These are phyloP conservation scores for Eubasilissa regina DNA, from an alignment of 1,140 invertebrate species.

Conservation along the genomic window DNA sequence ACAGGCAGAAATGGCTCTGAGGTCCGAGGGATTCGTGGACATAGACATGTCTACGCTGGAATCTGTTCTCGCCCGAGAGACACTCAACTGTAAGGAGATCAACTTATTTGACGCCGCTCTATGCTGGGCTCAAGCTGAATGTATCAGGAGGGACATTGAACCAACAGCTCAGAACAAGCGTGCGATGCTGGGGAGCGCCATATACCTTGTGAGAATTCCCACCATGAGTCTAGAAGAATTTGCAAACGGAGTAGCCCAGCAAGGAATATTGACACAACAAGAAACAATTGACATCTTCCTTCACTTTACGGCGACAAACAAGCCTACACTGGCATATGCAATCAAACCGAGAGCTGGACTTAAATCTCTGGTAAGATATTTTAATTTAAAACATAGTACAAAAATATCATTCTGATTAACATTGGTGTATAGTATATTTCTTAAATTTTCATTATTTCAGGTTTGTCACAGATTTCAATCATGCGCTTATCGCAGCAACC, in stretches of 20 bases:
- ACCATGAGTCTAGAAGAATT: slow-evolving; percentile 94
- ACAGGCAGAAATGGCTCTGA: slow-evolving; percentile 93
- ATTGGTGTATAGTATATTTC: neutral
- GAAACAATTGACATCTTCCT: slow-evolving; percentile 95
- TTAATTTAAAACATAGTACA: neutral
- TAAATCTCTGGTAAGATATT: slow-evolving; percentile 83
- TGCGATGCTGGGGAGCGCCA: slow-evolving; percentile 81
- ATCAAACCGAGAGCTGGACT: slow-evolving; percentile 87
- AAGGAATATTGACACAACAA: slow-evolving; percentile 88
- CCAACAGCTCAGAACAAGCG: slow-evolving; percentile 81
- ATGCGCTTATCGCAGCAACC: slow-evolving; percentile 95
- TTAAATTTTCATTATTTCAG: slow-evolving; percentile 68
- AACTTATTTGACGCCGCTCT: slow-evolving; percentile 91
- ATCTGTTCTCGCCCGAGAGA: slow-evolving; percentile 90
- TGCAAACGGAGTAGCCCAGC: slow-evolving; percentile 91
- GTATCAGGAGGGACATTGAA: slow-evolving; percentile 84
- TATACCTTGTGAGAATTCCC: slow-evolving; percentile 90
- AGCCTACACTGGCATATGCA: slow-evolving; percentile 87
- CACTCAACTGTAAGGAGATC: slow-evolving; percentile 92
- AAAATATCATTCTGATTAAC: too few species aligned
- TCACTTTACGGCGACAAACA: slow-evolving; percentile 87
- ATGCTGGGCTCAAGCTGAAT: slow-evolving; percentile 91
- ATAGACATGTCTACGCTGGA: slow-evolving; percentile 92
- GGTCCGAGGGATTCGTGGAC: slow-evolving; percentile 93
- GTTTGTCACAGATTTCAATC: slow-evolving; percentile 96